Conservation (phyloP, 2,888 invertebrate genomes). For the Eubasilissa splendida region DNA sequence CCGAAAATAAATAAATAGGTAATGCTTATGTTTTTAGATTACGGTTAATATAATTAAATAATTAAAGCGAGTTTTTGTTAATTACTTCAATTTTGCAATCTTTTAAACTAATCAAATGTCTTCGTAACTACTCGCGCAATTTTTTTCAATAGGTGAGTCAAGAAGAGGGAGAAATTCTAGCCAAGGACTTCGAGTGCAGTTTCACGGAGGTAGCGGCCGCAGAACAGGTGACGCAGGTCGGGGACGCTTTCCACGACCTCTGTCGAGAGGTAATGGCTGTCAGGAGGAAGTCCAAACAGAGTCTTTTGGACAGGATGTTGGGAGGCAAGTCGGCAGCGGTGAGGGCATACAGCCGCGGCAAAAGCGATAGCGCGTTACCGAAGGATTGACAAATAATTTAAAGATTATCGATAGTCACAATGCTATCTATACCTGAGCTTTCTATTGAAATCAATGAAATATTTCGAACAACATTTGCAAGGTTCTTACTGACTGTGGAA, state of each 20-base stretch:
- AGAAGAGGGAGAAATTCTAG: conserved; percentile 91
- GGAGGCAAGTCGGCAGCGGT: conserved; percentile 80
- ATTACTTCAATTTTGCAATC: too few species aligned
- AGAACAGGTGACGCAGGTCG: conserved; percentile 88
- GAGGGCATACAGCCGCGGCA: conserved; percentile 86
- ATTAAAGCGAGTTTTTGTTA: too few species aligned
- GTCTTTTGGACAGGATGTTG: conserved; percentile 86
- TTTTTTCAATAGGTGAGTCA: conserved; percentile 75
- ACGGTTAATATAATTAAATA: too few species aligned
- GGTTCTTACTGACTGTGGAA: too few species aligned
- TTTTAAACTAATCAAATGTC: too few species aligned
- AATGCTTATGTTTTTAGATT: too few species aligned
- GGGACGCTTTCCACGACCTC: conserved; percentile 88
- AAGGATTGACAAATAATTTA: conserved; percentile 74
- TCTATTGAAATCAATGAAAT: too few species aligned
- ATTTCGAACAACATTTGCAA: too few species aligned
- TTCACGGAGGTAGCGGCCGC: conserved; percentile 92
- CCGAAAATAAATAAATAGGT: too few species aligned
- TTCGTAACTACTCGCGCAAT: neutral
- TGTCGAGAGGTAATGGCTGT: conserved; percentile 87
- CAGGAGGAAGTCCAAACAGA: conserved; percentile 88
- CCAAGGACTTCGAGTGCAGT: conserved; percentile 90
- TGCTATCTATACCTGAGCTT: neutral
- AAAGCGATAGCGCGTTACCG: conserved; percentile 90
- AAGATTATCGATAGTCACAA: neutral